A percentile compares a stretch with the other conserved stretches of the same genome.
Conservation (phyloP, 2,888 invertebrate genomes). For the Lasioglossum vierecki region DNA sequence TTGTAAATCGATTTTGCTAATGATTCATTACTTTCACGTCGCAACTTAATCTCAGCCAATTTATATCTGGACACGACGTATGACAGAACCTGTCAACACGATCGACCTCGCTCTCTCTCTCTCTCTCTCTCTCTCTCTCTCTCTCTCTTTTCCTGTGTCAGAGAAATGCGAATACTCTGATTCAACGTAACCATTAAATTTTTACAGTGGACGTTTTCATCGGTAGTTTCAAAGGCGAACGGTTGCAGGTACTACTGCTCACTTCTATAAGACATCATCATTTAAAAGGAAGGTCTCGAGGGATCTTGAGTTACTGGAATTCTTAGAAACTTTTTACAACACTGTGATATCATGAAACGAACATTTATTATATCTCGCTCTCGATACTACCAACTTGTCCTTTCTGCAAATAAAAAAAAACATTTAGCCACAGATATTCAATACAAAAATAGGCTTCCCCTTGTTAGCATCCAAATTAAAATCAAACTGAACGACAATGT, state of each 20-base stretch:
- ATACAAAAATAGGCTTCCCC: background rate
- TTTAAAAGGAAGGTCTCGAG: background rate
- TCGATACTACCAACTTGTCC: background rate
- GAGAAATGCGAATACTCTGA: background rate
- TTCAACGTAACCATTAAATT: slow-evolving; percentile 1
- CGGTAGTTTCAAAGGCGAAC: background rate
- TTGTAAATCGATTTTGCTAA: slow-evolving; percentile 5
- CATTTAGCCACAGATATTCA: background rate
- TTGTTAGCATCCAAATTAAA: background rate
- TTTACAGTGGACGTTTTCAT: background rate
- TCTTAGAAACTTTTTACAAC: background rate
- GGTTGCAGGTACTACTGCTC: background rate
- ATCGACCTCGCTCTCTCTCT: background rate
- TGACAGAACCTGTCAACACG: slow-evolving; percentile 5
- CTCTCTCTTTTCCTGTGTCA: background rate
- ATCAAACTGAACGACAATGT: background rate
- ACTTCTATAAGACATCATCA: background rate
- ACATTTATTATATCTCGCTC: background rate
- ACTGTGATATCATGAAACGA: background rate
- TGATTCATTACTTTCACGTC: background rate
- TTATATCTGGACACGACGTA: background rate
- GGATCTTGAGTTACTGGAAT: background rate
- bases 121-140: too few species aligned
- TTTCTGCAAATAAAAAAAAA: background rate
- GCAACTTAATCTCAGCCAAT: slow-evolving; percentile 3